These are phyloP conservation scores for Muscidifurax raptorellus DNA, from an alignment of 1,140 invertebrate species.

Conservation along the genomic window DNA sequence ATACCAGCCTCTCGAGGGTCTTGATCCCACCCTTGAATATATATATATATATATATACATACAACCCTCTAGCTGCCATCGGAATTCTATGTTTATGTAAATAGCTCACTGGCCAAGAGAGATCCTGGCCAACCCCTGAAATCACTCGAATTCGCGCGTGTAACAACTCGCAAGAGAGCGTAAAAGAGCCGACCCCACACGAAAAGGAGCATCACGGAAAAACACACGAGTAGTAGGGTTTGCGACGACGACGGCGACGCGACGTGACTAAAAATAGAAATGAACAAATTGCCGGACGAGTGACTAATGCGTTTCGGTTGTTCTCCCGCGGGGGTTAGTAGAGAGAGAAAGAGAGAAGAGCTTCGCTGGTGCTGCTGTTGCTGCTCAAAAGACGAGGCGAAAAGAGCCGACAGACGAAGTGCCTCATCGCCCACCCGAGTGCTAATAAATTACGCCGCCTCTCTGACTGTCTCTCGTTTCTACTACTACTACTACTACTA, in stretches of 20 bases:
- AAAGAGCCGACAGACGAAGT: slow-evolving; percentile 50
- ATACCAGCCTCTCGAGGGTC: background rate
- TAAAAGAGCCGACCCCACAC: slow-evolving; percentile 24
- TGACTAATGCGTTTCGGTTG: slow-evolving; percentile 63
- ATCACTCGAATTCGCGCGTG: slow-evolving; percentile 38
- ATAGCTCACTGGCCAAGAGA: slow-evolving; percentile 23
- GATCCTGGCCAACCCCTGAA: slow-evolving; percentile 20
- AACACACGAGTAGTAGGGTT: slow-evolving; percentile 7
- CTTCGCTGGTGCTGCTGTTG: background rate
- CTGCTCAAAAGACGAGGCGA: slow-evolving; percentile 26
- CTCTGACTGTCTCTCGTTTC: slow-evolving; percentile 25
- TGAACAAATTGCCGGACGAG: slow-evolving; percentile 67
- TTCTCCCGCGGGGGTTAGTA: slow-evolving; percentile 43
- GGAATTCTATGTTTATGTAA: slow-evolving; percentile 49
- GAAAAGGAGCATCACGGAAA: slow-evolving; percentile 7
- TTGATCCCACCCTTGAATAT: background rate
- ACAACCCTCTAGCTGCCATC: background rate
- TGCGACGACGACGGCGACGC: slow-evolving; percentile 35
- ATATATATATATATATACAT: background rate
- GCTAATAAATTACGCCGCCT: slow-evolving; percentile 56
- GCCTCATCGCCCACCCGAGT: slow-evolving; percentile 52
- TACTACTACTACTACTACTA: too few species aligned
- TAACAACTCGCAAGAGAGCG: slow-evolving; percentile 37
- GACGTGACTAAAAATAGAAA: slow-evolving; percentile 63
- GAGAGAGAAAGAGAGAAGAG: slow-evolving; percentile 4